Evolutionary conservation across 2,888 invertebrate genomes (phyloP), one percentile per base, ranked within the genome.

Genomic region (Aspidiotus destructor): DNA sequence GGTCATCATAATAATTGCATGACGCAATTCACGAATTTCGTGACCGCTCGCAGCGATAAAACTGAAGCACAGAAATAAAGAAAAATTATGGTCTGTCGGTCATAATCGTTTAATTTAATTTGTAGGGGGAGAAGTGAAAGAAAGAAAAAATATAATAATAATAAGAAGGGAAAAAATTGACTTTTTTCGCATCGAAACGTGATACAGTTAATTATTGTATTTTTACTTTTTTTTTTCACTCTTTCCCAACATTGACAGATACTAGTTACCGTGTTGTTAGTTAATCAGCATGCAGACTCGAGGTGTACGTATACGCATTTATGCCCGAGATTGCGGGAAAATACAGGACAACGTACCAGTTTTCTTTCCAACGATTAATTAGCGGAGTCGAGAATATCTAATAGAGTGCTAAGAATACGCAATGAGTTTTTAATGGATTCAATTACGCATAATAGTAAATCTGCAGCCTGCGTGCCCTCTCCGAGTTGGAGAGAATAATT

Each of bases 1-100:
- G 63, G 63, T 63, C 63, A 63, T 63, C 54, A 52, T 63, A 63
- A 63, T 63, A 63, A 63, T 53, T 41, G 17, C 53, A 48, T 63
- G 63, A 63, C 52, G 63, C 63, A 63, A 63, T 63, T 63, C 63
- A 63, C 63, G 63, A 63, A 63, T 40, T 63, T 63, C 63, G 63
- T 63, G 63, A 63, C 63, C 41, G 63, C 63, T 63, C 52, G 63
- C 63, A 53, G 63, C 63, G 54, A 48, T 53, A 28, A 15, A 63
- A 63, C 63, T 53, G 63, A 63, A 53, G 54, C 63, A 63, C 52
- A 52, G 28, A 63, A 63, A 63, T 63, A 15, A 48, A 54, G 54
- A 63, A 63, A 63, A 63, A 63, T 63, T 63, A 62, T 53, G 41
- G 63, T 63, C 63, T 53, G 54, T 63, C 41, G 63, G 54, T 63